Conservation (phyloP, 2,797 vertebrate species). For the Takifugu ocellatus region DNA sequence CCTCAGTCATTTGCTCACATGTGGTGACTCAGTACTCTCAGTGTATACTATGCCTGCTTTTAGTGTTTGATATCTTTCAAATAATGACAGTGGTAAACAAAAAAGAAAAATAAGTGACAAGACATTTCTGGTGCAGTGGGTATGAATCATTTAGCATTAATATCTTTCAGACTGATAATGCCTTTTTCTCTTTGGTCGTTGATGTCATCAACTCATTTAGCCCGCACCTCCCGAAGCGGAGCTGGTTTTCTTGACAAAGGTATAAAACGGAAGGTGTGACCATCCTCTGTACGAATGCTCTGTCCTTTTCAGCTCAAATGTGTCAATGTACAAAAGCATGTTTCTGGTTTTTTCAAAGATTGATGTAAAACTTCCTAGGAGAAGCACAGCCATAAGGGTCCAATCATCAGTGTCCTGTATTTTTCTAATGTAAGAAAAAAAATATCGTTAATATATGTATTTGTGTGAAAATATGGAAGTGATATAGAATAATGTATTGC, state of each 20-base stretch:
- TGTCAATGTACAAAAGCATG: slow-evolving; percentile 78
- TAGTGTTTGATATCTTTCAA: slow-evolving; percentile 43
- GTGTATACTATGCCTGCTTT: slow-evolving; percentile 54
- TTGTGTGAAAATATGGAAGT: slow-evolving; percentile 71
- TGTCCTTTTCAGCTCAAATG: slow-evolving; percentile 44
- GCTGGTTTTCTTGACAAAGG: slow-evolving; percentile 30
- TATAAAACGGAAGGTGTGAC: slow-evolving; percentile 38
- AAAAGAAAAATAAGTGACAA: slow-evolving; percentile 27
- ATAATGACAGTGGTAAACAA: slow-evolving; percentile 39
- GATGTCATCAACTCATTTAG: neutral
- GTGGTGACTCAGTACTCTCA: slow-evolving; percentile 60
- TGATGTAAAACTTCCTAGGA: slow-evolving; percentile 68
- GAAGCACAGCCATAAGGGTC: slow-evolving; percentile 76
- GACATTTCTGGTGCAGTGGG: slow-evolving; percentile 35
- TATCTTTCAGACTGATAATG: slow-evolving; percentile 47
- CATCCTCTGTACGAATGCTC: slow-evolving; percentile 47
- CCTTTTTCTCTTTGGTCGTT: slow-evolving; percentile 39
- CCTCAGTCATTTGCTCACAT: slow-evolving; percentile 42
- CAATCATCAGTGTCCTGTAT: slow-evolving; percentile 77
- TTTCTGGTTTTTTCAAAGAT: slow-evolving; percentile 67
- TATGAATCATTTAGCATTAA: slow-evolving; percentile 26
- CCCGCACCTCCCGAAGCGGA: slow-evolving; percentile 12
- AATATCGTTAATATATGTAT: slow-evolving; percentile 73
- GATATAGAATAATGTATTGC: slow-evolving; percentile 67
- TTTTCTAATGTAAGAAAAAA: slow-evolving; percentile 74